Evolutionary conservation across 1,140 invertebrate genomes (phyloP), one percentile per base, ranked within the genome.

Genomic region (Drosophila insularis): DNA sequence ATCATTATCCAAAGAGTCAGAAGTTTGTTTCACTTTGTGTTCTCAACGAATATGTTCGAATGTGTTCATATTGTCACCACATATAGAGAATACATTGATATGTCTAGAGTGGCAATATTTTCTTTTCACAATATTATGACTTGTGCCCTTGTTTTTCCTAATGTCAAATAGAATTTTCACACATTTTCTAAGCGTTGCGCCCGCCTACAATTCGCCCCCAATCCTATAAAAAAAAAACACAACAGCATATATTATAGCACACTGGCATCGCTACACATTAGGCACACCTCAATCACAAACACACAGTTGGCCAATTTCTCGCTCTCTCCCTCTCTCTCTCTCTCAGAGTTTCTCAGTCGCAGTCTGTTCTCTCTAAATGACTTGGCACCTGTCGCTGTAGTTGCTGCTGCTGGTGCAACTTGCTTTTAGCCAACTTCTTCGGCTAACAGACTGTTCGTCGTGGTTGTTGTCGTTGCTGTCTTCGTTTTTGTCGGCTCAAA

Each of bases 331-430:
- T 31, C 37, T 70, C 14, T 14, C 46, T 59, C 50, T 67, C 46
- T 74, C 55, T 62, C 27, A n/a, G n/a, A n/a, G n/a, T 66, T 6
- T 68, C 43, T 43, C 8, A 11, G 19, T 0, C 37, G 39, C 35
- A 58, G 53, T 71, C 67, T 32, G 65, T 54, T 54, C n/a, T 21
- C 35, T 75, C 61, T 66, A 27, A 55, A 31, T 19, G 55, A 37
- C 37, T 68, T 50, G 74, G 74, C 74, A 86, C 82, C 82, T 86
- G 82, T 86, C 84, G 82, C 77, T 71, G 82, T 69, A 72, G n/a
- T 27, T 5, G 27, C 27, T 27, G 27, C 3, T 23, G 23, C 23
- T 5, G 63, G 66, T 71, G 65, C 43, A 50, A 50, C 43, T 50
- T 50, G 43, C 58, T 67, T 73, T 74, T 86, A 72, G 69, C 68